Base-by-base conservation (phyloP, 2,797 vertebrate species). In the Gallinago solitaria region DNA sequence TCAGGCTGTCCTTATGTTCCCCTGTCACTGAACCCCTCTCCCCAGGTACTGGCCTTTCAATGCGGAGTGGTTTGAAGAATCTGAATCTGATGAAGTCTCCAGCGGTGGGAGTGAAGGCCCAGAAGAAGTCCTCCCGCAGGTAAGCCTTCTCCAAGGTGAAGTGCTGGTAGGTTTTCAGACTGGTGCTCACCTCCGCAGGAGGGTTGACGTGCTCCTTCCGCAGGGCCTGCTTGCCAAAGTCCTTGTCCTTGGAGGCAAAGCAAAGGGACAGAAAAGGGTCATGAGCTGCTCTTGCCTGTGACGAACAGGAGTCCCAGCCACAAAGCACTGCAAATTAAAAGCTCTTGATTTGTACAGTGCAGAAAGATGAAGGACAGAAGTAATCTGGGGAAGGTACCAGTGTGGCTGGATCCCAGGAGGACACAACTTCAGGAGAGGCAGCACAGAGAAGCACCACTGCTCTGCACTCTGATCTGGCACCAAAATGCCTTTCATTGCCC, bases 91-190 rank as follows among this genome's bases (percentile, higher is more conserved):
- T 99, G 97, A 99, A 99, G 97, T 99, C 99, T 27, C 99, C 99
- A 0, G 99, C 99, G 0, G 99, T 98, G 0, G 99, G 99, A 0
- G 99, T 99, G 97, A 99, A 99, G 63, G 99, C 99, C 99, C 99
- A 99, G 98, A 99, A 99, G 98, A 99, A 99, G 95, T 99, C 99
- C 96, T 99, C 99, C 1, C 99, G 98, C 84, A 99, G 97, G 97
- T 99, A 99, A 92, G 99, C 99, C 95, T 99, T 99, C 98, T 99
- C 99, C 98, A 99, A 96, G 37, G 99, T 99, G 98, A 99, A 99
- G 98, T 99, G 99, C 98, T 99, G 99, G 98, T 99, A 99, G 23
- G 99, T 99, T 98, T 99, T 99, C 97, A 99, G 98, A 97, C 99
- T 99, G 73, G 99, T 99, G 90, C 99, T 99, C 94, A 99, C 99